Base-by-base conservation (phyloP, 2,113 vertebrate species). In the Spea multiplicata region DNA sequence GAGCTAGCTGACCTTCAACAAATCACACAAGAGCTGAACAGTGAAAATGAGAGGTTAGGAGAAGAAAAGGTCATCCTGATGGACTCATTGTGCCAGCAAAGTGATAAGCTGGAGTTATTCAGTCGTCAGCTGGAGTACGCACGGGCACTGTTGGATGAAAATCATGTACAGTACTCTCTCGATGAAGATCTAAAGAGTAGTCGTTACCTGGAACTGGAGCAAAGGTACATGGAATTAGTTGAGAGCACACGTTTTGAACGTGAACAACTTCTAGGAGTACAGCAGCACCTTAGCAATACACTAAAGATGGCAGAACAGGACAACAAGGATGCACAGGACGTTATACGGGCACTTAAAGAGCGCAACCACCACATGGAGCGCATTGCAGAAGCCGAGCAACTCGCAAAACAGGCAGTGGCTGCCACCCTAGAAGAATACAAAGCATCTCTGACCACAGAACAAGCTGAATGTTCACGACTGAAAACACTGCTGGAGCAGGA, bases 281-380 rank as follows among this genome's bases (percentile, higher is more conserved):
- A 98, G 81, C 96, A 98, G 77, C 96, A 98, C 70, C 73, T 98
- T n/a, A 98, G 96, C 84, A 97, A 96, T 85, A 96, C 96, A 0
- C 81, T 98, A 82, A 97, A 98, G 86, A 96, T 98, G 96, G 96
- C 96, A 0, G 96, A 98, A 10, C 96, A 97, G 82, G 96, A 98
- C 87, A 96, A 97, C 72, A 95, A 96, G 4, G 96, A 98, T 76
- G 96, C 95, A 6, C 96, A 98, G 14, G 95, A 95, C 82, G 91
- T 98, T 90, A 96, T 98, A 44, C 90, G 92, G 13, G 95, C 94
- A 0, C 88, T 97, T 73, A 96, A 97, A 81, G 96, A 98, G 81
- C 91, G 96, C 50, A 97, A 96, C 86, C 96, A 96, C 78, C 95
- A 98, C 84, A 94, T 96, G 94, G 96, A 98, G 77, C 92, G 95